These are phyloP conservation scores for Cenopis cana DNA, from an alignment of 2,888 invertebrate species.

Conservation along the genomic window DNA sequence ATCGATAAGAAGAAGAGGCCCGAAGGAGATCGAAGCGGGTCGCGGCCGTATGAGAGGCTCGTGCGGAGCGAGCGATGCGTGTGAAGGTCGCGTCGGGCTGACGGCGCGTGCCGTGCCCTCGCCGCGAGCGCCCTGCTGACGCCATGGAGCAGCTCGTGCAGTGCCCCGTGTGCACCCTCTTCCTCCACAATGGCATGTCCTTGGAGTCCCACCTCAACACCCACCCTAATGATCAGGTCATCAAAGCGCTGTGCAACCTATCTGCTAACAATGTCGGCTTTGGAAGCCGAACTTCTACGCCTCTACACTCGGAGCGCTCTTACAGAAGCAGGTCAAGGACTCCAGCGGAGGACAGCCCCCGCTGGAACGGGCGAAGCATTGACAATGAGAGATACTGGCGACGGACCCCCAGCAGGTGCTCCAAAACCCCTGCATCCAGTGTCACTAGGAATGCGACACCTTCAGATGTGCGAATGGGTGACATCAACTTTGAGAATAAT, in stretches of 20 bases:
- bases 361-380: conserved; percentile 65
- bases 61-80: conserved; percentile 77
- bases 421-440: conserved; percentile 62
- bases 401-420: conserved; percentile 70
- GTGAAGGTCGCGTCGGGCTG: conserved; percentile 70
- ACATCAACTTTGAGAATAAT: conserved; percentile 69
- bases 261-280: conserved; percentile 75
- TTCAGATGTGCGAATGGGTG: conserved; percentile 66
- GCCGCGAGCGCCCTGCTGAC: conserved; percentile 46
- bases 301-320: conserved; percentile 72
- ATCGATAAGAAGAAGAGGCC: conserved; percentile 78
- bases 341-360: conserved; percentile 69
- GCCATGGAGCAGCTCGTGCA: conserved; percentile 82
- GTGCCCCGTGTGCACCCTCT: conserved; percentile 94
- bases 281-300: conserved; percentile 75
- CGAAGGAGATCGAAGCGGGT: conserved; percentile 75
- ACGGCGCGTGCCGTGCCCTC: conserved; percentile 55
- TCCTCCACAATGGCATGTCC: conserved; percentile 92
- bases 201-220: conserved; percentile 92
- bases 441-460: conserved; percentile 67
- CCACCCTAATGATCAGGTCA: conserved; percentile 95
- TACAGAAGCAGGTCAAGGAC: conserved; percentile 75
- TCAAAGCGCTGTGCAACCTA: conserved; percentile 88
- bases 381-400: conserved; percentile 78
- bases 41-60: conserved; percentile 68